These are phyloP conservation scores for Amphipoea lucens DNA, from an alignment of 2,888 invertebrate species.

Conservation along the genomic window DNA sequence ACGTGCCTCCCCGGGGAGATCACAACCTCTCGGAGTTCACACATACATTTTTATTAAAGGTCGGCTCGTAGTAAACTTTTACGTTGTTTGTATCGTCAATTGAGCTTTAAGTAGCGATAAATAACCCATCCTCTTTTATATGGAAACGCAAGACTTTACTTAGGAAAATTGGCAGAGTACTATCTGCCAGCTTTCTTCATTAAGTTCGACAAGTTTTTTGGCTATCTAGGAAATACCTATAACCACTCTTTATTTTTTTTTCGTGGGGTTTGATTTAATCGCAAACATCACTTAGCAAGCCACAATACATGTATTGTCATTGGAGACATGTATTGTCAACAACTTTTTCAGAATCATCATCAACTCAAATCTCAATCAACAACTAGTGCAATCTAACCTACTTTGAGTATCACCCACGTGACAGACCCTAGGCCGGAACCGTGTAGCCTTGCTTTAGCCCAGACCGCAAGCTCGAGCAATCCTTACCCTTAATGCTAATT, in stretches of 20 bases:
- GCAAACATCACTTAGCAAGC: background rate
- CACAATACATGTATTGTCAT: background rate
- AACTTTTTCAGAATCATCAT: background rate
- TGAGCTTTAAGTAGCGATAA: background rate
- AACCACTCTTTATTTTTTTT: no score
- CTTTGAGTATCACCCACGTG: background rate
- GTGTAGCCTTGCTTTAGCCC: background rate
- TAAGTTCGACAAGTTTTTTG: background rate
- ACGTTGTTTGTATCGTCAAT: slow-evolving; percentile 23
- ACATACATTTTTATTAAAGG: slow-evolving; percentile 36
- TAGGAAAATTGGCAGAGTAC: background rate
- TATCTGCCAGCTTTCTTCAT: background rate
- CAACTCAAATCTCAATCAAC: no score
- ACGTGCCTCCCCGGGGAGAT: slow-evolving; percentile 29
- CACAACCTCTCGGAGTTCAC: slow-evolving; percentile 22
- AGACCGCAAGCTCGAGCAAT: slow-evolving; percentile 9
- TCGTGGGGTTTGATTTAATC: no score
- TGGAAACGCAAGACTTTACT: background rate
- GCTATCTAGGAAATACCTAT: background rate
- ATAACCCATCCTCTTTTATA: slow-evolving; percentile 3
- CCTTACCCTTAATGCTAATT: slow-evolving; percentile 45
- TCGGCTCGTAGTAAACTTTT: slow-evolving; percentile 3
- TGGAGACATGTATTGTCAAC: no score
- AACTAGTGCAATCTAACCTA: background rate
- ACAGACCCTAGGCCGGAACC: background rate